Conservation (phyloP, 2,113 vertebrate genomes). For the Athene cunicularia region DNA sequence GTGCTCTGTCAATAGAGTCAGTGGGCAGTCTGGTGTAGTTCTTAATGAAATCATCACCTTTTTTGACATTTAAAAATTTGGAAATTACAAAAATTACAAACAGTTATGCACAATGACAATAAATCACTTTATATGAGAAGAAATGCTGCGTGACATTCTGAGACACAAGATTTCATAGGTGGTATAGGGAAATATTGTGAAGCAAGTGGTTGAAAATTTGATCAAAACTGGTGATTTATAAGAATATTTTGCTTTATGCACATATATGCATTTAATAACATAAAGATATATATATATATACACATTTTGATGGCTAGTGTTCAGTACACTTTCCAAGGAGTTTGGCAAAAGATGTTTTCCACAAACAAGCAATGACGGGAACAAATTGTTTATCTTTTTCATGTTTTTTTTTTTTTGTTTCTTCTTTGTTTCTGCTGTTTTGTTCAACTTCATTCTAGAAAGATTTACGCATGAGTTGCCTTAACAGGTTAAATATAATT, state of each 20-base stretch:
- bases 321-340: background rate
- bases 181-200: background rate
- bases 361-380: constrained; percentile 23
- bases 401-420: background rate
- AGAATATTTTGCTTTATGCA: background rate
- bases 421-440: background rate
- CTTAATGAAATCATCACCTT: constrained; percentile 4
- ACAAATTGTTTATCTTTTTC: constrained; percentile 31
- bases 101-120: background rate
- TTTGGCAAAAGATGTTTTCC: background rate
- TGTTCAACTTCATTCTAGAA: constrained; percentile 36
- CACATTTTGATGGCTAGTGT: constrained; percentile 12
- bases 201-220: background rate
- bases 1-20: background rate
- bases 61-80: background rate
- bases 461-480: constrained; percentile 41
- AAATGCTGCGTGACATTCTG: background rate
- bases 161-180: background rate
- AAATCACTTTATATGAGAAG: background rate
- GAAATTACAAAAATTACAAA: background rate
- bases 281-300: background rate
- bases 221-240: background rate
- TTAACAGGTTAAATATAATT: constrained; percentile 39
- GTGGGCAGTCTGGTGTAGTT: background rate
- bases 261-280: background rate